Base-by-base conservation (phyloP, 2,888 invertebrate species). In the Tetragonula carbonaria region DNA sequence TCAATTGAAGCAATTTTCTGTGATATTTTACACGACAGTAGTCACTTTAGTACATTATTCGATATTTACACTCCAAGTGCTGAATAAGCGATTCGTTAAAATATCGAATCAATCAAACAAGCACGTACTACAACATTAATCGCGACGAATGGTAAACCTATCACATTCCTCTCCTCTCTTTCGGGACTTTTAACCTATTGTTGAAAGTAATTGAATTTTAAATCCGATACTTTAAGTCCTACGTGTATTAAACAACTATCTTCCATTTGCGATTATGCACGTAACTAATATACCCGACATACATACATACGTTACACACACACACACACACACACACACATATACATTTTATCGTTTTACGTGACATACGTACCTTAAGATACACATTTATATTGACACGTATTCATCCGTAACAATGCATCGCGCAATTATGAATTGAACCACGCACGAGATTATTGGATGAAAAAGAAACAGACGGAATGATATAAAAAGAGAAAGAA, bases 351-450 rank as follows among this genome's bases (percentile, higher is more conserved):
- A 45, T 67, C 63, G 16, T 57, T 70, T 68, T 50, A 63, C n/a
- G 66, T 51, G 57, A 33, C 38, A 82, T 83, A 83, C 83, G 21
- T 82, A 82, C 83, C 83, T 82, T 72, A 28, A 8, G 50, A 67
- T 16, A 63, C 62, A 63, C 76, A 73, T 67, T 55, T 33, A 51
- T 33, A 72, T 66, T 16, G 38, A 23, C 62, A 63, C 8, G 57
- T 62, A 74, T 71, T 65, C 57, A 67, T 67, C 72, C 55, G 55
- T 14, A 62, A 81, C 45, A 74, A 59, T 59, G 62, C 45, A 18
- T 45, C 38, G 67, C 76, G 57, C 76, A 82, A 68, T 63, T 76
- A 51, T 57, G 53, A 53, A 70, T 51, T 50, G 38, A 73, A 63
- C 71, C 82, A 82, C 83, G 73, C 82, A 77, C 77, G 76, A 51